These are phyloP conservation scores for Rhingia campestris DNA, from an alignment of 2,888 invertebrate genomes.

Conservation along the genomic window DNA sequence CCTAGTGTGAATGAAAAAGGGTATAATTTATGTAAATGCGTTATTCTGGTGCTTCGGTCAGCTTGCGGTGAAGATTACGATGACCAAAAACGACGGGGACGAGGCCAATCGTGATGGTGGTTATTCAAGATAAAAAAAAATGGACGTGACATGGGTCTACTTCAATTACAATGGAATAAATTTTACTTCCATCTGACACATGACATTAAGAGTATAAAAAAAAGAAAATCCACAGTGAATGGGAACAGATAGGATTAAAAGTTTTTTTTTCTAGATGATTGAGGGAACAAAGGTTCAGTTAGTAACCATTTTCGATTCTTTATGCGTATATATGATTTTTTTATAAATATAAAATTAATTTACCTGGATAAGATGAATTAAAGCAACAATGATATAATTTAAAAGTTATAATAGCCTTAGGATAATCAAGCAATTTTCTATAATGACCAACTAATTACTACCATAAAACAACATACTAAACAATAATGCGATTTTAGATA, in stretches of 20 bases:
- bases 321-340: too few species aligned
- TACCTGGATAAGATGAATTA: too few species aligned
- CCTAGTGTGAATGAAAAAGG: constrained; percentile 64
- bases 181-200: constrained; percentile 82
- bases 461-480: too few species aligned
- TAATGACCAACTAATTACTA: too few species aligned
- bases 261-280: constrained; percentile 1
- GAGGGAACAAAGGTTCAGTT: neutral
- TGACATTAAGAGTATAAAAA: constrained; percentile 79
- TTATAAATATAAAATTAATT: too few species aligned
- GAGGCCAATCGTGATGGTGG: constrained; percentile 31
- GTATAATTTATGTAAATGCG: constrained; percentile 81
- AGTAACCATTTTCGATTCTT: constrained; percentile 6
- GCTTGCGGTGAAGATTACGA: constrained; percentile 69
- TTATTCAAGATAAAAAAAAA: constrained; percentile 43
- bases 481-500: too few species aligned
- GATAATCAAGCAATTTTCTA: too few species aligned
- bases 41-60: constrained; percentile 72
- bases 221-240: constrained; percentile 40
- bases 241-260: constrained; percentile 49
- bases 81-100: constrained; percentile 5
- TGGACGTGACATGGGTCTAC: constrained; percentile 71
- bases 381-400: too few species aligned
- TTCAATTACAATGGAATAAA: constrained; percentile 83
- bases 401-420: too few species aligned